These are phyloP conservation scores for Dryococelus australis DNA, from an alignment of 2,888 invertebrate genomes.

Conservation along the genomic window DNA sequence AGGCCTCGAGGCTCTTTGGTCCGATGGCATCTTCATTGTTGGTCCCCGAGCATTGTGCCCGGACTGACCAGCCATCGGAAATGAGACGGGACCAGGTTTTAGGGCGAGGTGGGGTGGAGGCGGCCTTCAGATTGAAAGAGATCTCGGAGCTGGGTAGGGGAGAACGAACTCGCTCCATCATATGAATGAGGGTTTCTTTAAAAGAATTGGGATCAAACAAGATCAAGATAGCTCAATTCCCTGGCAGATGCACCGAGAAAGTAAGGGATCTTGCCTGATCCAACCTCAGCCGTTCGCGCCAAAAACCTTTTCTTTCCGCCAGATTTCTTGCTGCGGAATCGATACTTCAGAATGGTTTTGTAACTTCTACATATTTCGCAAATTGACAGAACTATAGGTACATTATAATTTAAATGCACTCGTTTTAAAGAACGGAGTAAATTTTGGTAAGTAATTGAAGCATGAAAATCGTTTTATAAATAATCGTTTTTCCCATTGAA, in stretches of 20 bases:
- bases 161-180: slow-evolving; percentile 30
- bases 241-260: background rate
- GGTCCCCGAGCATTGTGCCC: slow-evolving; percentile 23
- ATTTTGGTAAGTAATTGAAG: too few relatives aligned
- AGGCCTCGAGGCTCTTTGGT: background rate
- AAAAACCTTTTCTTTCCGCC: background rate
- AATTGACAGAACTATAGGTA: too few relatives aligned
- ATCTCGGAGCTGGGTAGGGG: background rate
- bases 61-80: slow-evolving; percentile 32
- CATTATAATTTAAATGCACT: too few relatives aligned
- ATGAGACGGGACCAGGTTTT: slow-evolving; percentile 25
- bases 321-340: too few relatives aligned
- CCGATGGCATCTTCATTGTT: slow-evolving; percentile 39
- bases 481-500: too few relatives aligned
- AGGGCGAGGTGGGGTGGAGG: background rate
- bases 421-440: too few relatives aligned
- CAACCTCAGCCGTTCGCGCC: background rate
- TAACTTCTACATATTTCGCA: too few relatives aligned
- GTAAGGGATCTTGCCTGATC: background rate
- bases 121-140: background rate
- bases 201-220: slow-evolving; percentile 39
- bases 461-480: too few relatives aligned
- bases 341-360: too few relatives aligned
- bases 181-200: slow-evolving; percentile 36
- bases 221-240: slow-evolving; percentile 35